Percentiles rank a stretch among this genome's conserved stretches.
Evolutionary conservation across 2,113 vertebrate genomes (phyloP).

Genomic region (Antigone vipio): DNA sequence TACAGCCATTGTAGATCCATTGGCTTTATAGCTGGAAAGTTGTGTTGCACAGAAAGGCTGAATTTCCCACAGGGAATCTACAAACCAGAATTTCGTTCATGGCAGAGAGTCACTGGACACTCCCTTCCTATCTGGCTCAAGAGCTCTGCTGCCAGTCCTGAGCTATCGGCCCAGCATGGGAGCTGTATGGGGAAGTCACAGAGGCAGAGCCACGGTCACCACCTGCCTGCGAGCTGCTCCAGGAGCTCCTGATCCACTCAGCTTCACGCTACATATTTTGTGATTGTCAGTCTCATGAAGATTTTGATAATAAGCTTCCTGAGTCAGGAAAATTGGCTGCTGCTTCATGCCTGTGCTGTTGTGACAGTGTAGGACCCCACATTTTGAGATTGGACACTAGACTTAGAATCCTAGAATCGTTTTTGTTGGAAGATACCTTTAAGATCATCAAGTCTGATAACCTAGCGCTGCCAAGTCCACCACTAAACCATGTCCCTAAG

Average conservation of each 20-base stretch:
- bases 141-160: background rate
- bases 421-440: too few relatives aligned
- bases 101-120: background rate
- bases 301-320: background rate
- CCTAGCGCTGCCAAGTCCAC: too few relatives aligned
- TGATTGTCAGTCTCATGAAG: background rate
- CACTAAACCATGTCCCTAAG: too few relatives aligned
- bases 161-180: background rate
- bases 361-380: background rate
- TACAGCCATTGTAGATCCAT: background rate
- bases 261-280: background rate
- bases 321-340: background rate
- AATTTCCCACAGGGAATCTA: background rate
- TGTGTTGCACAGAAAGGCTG: background rate
- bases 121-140: background rate
- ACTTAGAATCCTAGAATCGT: too few relatives aligned
- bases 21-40: background rate
- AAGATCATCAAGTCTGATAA: too few relatives aligned
- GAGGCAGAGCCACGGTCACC: background rate
- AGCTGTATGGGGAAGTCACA: background rate
- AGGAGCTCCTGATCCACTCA: background rate
- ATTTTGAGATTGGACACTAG: background rate
- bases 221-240: background rate
- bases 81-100: background rate
- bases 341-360: background rate